Evolutionary conservation across 2,113 vertebrate genomes (phyloP).

Genomic region (Lampris incognitus): DNA sequence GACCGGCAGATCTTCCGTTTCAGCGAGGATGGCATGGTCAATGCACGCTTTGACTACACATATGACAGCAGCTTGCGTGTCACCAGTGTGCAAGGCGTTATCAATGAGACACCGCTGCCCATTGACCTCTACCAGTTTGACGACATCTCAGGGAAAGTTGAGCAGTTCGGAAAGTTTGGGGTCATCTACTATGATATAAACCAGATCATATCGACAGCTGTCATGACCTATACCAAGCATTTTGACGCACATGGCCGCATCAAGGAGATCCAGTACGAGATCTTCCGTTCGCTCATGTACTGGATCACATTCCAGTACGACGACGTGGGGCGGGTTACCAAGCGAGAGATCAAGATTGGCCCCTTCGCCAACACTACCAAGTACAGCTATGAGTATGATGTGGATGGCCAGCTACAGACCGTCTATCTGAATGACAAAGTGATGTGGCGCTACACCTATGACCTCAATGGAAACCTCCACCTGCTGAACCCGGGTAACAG

Average conservation of each 20-base stretch:
- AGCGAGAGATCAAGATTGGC: slow-evolving; percentile 96
- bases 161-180: slow-evolving; percentile 98
- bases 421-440: slow-evolving; percentile 96
- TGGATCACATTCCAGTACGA: slow-evolving; percentile 99
- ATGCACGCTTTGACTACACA: slow-evolving; percentile 97
- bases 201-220: slow-evolving; percentile 97
- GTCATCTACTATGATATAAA: slow-evolving; percentile 99
- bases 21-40: slow-evolving; percentile 98
- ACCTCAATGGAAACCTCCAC: slow-evolving; percentile 97
- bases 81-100: slow-evolving; percentile 97
- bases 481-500: slow-evolving; percentile 93
- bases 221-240: slow-evolving; percentile 99
- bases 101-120: slow-evolving; percentile 96
- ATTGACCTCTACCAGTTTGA: slow-evolving; percentile 99
- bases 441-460: slow-evolving; percentile 97
- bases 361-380: slow-evolving; percentile 99
- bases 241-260: slow-evolving; percentile 96
- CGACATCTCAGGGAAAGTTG: slow-evolving; percentile 98
- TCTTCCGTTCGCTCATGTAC: slow-evolving; percentile 96
- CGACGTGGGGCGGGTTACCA: slow-evolving; percentile 92
- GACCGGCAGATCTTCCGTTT: slow-evolving; percentile 99
- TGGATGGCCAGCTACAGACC: slow-evolving; percentile 95
- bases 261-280: slow-evolving; percentile 98
- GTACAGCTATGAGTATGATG: slow-evolving; percentile 95
- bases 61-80: slow-evolving; percentile 97